Conservation (phyloP, 1,140 invertebrate genomes). For the Harlomillsia oculata region DNA sequence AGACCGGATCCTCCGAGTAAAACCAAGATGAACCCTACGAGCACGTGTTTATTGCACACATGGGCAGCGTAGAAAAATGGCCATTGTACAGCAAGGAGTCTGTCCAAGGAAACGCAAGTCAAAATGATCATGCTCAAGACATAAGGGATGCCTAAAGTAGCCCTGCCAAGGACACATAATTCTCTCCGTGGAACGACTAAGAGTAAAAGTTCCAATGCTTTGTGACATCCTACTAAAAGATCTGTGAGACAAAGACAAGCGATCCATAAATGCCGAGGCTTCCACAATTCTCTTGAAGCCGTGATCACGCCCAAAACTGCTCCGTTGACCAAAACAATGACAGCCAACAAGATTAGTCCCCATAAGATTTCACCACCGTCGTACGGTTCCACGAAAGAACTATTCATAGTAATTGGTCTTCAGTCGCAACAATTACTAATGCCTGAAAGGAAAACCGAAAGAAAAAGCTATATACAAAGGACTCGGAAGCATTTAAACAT, state of each 20-base stretch:
- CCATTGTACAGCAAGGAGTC: constrained; percentile 31
- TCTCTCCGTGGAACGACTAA: constrained; percentile 17
- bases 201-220: constrained; percentile 29
- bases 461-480: too few relatives aligned
- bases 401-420: too few relatives aligned
- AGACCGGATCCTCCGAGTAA: constrained; percentile 20
- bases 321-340: constrained; percentile 31
- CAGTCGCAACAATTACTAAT: too few relatives aligned
- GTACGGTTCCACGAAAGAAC: too few relatives aligned
- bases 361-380: constrained; percentile 22
- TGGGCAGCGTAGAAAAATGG: constrained; percentile 34
- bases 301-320: constrained; percentile 24
- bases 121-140: constrained; percentile 34
- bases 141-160: constrained; percentile 33
- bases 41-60: constrained; percentile 32
- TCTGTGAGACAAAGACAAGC: constrained; percentile 35
- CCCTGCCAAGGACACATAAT: constrained; percentile 29
- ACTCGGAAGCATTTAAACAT: too few relatives aligned
- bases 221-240: constrained; percentile 34
- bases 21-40: constrained; percentile 32
- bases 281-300: constrained; percentile 30
- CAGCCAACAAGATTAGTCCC: constrained; percentile 26
- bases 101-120: constrained; percentile 34
- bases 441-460: too few relatives aligned
- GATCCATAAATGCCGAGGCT: constrained; percentile 36